These are phyloP conservation scores for Tapirus indicus DNA, from an alignment of 2,797 vertebrate species.

Conservation along the genomic window DNA sequence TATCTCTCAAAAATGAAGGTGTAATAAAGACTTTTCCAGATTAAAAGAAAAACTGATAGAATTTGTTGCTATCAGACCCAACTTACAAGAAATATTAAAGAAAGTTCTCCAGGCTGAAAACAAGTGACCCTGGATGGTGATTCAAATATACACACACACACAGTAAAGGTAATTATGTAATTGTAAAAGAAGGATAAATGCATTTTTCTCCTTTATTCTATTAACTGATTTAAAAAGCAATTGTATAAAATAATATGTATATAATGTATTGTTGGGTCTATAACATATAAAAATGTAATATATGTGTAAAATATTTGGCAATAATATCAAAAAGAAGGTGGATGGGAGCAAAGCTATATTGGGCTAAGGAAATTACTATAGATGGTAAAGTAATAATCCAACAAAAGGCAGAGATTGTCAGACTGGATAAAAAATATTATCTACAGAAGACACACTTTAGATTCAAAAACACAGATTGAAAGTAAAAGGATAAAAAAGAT, in stretches of 20 bases:
- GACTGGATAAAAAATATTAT: too few species aligned
- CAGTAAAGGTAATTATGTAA: not conserved
- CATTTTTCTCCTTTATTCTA: not conserved
- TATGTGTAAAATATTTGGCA: not conserved
- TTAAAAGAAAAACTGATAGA: not conserved
- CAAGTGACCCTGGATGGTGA: not conserved
- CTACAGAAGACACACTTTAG: too few species aligned
- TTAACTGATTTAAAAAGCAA: not conserved
- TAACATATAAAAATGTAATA: not conserved
- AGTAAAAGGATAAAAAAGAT: not conserved
- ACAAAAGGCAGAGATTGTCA: not conserved
- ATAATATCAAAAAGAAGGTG: not conserved
- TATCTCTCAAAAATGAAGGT: not conserved
- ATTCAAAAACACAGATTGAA: too few species aligned
- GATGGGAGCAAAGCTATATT: not conserved
- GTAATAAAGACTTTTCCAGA: not conserved
- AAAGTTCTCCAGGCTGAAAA: not conserved
- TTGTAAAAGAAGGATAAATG: not conserved
- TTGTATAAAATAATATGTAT: not conserved
- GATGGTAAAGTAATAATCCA: not conserved
- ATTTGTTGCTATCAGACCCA: not conserved
- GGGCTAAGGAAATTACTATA: not conserved
- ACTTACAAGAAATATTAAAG: not conserved
- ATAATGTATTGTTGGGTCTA: not conserved
- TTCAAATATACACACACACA: not conserved